Evolutionary conservation across 1,140 invertebrate species (phyloP), one percentile per base, ranked within the genome.

Genomic region (Elymnias hypermnestra): DNA sequence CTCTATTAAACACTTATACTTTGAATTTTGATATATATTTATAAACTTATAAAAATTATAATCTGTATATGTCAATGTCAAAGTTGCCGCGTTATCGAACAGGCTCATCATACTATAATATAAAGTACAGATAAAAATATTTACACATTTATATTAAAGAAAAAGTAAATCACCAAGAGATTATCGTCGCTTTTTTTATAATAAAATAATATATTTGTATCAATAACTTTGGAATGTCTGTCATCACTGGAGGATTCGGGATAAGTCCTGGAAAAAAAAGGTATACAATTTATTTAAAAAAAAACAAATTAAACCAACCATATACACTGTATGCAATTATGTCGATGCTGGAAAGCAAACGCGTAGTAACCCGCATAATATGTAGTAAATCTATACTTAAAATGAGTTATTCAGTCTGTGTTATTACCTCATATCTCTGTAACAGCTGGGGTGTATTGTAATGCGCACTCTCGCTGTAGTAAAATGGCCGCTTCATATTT

Each of bases 401-500:
- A n/a, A n/a, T n/a, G n/a, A n/a, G n/a, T n/a, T n/a, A n/a, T n/a
- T n/a, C n/a, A n/a, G n/a, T n/a, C n/a, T 26, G 10, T 9, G 18
- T 17, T 41, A 36, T 57, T 38, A 77, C 78, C 76, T 81, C 76
- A 55, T 69, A 81, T 73, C 76, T 68, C 29, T 83, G 79, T 14
- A 81, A 26, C 12, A 73, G 49, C 13, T 57, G 76, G 3, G 71
- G 35, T 1, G 57, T 41, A 22, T 64, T 71, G 31, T 73, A 82
- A 31, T 68, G 73, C 14, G 68, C 61, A 10, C 40, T 73, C 15
- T 83, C 79, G 29, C 74, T 83, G 37, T 81, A 83, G 58, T 74
- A 83, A 25, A 83, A 83, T 8, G 79, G 79, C 48, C 76, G 58
- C 35, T 83, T 83, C 76, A 78, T 81, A 9, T 83, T 83, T 47